Evolutionary conservation across 2,113 vertebrate genomes (phyloP), one percentile per base, ranked within the genome.

Genomic region (Cebidichthys violaceus): DNA sequence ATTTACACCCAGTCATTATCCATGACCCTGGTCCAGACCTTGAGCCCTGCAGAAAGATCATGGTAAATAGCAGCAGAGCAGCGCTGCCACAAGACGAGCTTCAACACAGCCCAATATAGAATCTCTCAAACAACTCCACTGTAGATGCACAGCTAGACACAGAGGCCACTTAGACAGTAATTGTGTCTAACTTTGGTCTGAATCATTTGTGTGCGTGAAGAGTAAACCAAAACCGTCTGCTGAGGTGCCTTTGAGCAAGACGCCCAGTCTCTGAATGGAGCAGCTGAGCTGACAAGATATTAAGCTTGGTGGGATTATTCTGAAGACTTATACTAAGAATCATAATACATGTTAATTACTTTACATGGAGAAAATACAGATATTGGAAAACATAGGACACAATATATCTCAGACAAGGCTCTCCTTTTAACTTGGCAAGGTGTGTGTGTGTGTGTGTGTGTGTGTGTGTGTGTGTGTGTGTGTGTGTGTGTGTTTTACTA

Each of bases 1-100:
- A 92, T 94, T 95, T 94, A 90, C 70, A 90, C 90, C 55, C 81
- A 87, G 89, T 89, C 92, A 85, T 93, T 93, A 92, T 87, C 88
- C 70, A 6, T 59, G 61, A 84, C 83, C 86, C 77, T 45, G 57
- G 31, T 61, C 11, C 59, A 79, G 74, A 87, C 79, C 87, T 84
- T 73, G 75, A 90, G 83, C 60, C 83, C 79, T 55, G 59, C 59
- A 67, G 84, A 92, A 94, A 94, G 90, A 92, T 77, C 91, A 92
- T 27, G 31, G 70, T 73, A 89, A 92, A 93, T 92, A 89, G 65
- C 89, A 93, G 52, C 77, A 35, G 24, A 59, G 62, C 60, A 29
- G 50, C 11, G 2, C 43, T 5, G 47, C 45, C 41, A 18, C 22
- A 18, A 67, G 33, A 65, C 45, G 20, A n/a, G 43, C 31, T 57